Conservation (phyloP, 2,113 vertebrate species). For the Ardeotis arabs region DNA sequence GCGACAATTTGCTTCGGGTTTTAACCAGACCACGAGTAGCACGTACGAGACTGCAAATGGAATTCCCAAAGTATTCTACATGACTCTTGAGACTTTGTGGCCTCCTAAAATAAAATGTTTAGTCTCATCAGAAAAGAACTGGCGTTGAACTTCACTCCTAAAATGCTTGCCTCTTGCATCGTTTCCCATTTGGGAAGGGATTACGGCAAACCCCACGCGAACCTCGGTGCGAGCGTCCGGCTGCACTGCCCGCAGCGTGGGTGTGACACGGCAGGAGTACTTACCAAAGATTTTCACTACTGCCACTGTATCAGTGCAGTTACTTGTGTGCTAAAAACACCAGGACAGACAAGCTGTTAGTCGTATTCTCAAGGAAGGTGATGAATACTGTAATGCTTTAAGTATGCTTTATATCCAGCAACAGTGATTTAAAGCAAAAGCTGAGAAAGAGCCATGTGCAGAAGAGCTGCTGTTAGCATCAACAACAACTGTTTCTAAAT, state of each 20-base stretch:
- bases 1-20: background rate
- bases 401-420: background rate
- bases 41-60: background rate
- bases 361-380: background rate
- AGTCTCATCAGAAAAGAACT: background rate
- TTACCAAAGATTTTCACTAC: background rate
- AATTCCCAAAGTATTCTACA: background rate
- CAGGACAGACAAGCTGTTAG: background rate
- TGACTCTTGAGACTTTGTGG: background rate
- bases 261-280: fast-evolving
- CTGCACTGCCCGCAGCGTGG: fast-evolving
- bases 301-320: background rate
- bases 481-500: background rate
- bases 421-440: background rate
- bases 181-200: background rate
- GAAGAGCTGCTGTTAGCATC: fast-evolving
- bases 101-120: background rate
- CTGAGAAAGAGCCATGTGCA: background rate
- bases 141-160: background rate
- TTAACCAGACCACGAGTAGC: fast-evolving
- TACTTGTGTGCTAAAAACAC: background rate
- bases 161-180: fast-evolving
- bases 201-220: background rate
- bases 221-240: fast-evolving
- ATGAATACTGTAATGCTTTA: background rate